Percentiles rank a stretch among this genome's conserved stretches.
Conservation (phyloP, 2,797 vertebrate species). For the Aeoliscus strigatus region DNA sequence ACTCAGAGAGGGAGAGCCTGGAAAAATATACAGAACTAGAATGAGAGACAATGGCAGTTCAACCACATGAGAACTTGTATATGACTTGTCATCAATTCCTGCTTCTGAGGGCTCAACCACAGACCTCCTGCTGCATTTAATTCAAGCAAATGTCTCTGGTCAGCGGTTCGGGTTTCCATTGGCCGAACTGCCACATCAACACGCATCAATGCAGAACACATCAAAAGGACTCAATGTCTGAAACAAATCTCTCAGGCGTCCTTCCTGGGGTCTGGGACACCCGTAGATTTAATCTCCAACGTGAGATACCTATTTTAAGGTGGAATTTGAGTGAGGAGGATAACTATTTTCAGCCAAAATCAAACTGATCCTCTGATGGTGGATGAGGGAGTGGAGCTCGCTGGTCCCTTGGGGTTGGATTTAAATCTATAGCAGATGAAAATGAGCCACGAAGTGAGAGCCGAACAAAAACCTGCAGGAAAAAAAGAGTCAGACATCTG, state of each 20-base stretch:
- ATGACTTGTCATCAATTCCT: neutral
- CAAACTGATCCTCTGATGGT: slow-evolving; percentile 32
- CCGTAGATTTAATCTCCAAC: slow-evolving; percentile 57
- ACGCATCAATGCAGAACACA: slow-evolving; percentile 36
- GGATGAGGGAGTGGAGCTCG: slow-evolving; percentile 50
- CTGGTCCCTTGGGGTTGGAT: slow-evolving; percentile 41
- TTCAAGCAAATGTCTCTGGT: too few species aligned
- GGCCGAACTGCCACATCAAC: too few species aligned
- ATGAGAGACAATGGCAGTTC: slow-evolving; percentile 6
- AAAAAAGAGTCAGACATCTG: slow-evolving; percentile 52
- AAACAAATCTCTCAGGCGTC: slow-evolving; percentile 56
- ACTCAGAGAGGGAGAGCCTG: slow-evolving; percentile 88
- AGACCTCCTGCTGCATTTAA: slow-evolving; percentile 30
- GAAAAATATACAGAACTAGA: neutral
- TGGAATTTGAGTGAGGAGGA: slow-evolving; percentile 62
- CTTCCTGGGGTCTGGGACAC: slow-evolving; percentile 59
- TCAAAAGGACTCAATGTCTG: slow-evolving; percentile 52
- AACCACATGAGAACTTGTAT: too few species aligned
- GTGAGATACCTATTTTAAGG: slow-evolving; percentile 66
- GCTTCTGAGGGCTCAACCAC: slow-evolving; percentile 5
- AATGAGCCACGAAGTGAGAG: slow-evolving; percentile 57
- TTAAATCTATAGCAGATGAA: slow-evolving; percentile 78
- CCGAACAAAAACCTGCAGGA: slow-evolving; percentile 47
- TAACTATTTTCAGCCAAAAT: slow-evolving; percentile 72
- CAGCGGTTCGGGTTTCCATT: too few species aligned